These are phyloP conservation scores for Psococerastis gibbosa DNA, from an alignment of 2,888 invertebrate species.

Conservation along the genomic window DNA sequence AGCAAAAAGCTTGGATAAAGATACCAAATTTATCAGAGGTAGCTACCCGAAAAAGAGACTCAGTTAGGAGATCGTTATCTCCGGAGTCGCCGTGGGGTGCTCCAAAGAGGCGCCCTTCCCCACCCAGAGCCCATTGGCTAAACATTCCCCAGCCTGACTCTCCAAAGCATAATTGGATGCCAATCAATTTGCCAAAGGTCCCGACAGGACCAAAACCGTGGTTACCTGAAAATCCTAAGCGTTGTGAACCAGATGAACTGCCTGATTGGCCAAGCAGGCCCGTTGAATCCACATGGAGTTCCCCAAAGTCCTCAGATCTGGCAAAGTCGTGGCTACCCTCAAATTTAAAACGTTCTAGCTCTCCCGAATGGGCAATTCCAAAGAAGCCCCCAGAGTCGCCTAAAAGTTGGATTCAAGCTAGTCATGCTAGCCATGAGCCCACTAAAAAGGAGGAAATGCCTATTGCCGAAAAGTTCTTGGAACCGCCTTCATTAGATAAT, in stretches of 20 bases:
- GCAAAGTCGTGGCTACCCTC: not conserved
- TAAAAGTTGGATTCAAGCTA: not conserved
- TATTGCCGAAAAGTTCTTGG: too few species aligned
- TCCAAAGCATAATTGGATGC: slow-evolving; percentile 6
- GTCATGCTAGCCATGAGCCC: not conserved
- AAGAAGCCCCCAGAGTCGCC: not conserved
- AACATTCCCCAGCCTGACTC: slow-evolving; percentile 5
- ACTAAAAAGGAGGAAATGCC: too few species aligned
- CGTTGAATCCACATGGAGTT: not conserved
- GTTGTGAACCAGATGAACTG: not conserved
- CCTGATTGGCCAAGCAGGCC: not conserved
- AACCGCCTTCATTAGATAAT: too few species aligned
- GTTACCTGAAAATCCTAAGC: not conserved
- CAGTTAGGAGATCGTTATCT: not conserved
- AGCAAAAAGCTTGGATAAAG: slow-evolving; percentile 7
- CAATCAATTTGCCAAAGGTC: slow-evolving; percentile 1
- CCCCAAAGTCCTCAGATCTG: not conserved
- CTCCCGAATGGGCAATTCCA: not conserved
- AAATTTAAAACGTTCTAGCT: not conserved
- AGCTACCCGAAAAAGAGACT: not conserved
- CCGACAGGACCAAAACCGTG: not conserved
- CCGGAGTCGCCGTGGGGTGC: slow-evolving; percentile 1
- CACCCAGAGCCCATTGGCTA: slow-evolving; percentile 3
- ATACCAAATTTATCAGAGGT: not conserved
- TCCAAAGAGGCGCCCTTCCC: not conserved